Conservation (phyloP, 23 tunicate genomes). For the Corella eumyota region DNA sequence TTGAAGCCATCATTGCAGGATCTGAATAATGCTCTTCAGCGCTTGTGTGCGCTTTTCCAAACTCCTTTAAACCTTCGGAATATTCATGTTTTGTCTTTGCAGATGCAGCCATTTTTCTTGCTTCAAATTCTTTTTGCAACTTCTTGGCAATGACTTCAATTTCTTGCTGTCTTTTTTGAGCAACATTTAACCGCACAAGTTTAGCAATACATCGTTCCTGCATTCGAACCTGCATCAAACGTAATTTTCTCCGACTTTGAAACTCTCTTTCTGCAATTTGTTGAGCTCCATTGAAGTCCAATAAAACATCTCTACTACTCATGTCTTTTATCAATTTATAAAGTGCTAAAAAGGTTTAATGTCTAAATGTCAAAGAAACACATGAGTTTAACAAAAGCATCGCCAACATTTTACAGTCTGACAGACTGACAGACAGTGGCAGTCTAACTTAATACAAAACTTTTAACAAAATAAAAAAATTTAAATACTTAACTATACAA, state of each 20-base stretch:
- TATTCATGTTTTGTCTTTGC: slow-evolving; percentile 29
- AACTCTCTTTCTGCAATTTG: slow-evolving; percentile 18
- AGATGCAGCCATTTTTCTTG: slow-evolving; percentile 9
- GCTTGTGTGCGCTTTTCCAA: slow-evolving; percentile 48
- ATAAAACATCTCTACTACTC: no score
- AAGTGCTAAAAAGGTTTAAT: no score
- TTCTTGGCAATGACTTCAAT: slow-evolving; percentile 34
- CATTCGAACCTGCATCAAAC: slow-evolving; percentile 57
- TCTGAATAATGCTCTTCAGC: slow-evolving; percentile 40
- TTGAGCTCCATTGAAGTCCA: slow-evolving; percentile 9
- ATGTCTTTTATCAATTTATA: no score
- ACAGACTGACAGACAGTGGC: no score
- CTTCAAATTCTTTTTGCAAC: slow-evolving; percentile 22
- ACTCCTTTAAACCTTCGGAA: slow-evolving; percentile 23
- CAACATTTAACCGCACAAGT: slow-evolving; percentile 24
- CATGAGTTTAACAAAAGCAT: no score
- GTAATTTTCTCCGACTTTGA: slow-evolving; percentile 19
- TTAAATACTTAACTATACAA: no score
- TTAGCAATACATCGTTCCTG: slow-evolving; percentile 57
- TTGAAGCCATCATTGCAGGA: slow-evolving; percentile 45
- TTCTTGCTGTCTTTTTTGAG: slow-evolving; percentile 9
- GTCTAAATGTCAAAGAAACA: no score
- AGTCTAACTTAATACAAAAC: no score
- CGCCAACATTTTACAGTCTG: no score
- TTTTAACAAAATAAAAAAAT: no score